Evolutionary conservation across 2,888 invertebrate species (phyloP), one percentile per base, ranked within the genome.

Genomic region (Synanthedon vespiformis): DNA sequence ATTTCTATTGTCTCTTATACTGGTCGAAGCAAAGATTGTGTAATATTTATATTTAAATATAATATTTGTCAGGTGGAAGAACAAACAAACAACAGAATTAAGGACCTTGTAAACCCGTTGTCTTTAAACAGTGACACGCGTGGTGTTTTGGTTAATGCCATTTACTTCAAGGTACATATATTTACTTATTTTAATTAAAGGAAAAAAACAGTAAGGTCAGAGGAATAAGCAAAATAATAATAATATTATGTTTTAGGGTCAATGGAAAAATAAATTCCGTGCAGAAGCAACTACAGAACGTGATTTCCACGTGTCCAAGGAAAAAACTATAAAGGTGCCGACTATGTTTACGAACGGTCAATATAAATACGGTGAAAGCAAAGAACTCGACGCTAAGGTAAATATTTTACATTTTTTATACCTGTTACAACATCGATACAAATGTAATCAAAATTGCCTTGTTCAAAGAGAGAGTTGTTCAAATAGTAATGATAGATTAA

Each of bases 91-190:
- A 58, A 82, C 40, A 77, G 72, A 53, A 85, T 86, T 55, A 80
- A 83, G 57, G 62, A 84, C 60, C 84, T 98, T 11, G 81, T 98
- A 48, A 64, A 80, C 1, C 51, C 90, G 1, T 82, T 75, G 18
- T 72, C 82, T 56, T 65, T 95, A 2, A 63, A 75, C 61, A 41
- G 10, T 0, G 56, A 66, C 0, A 94, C 94, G 0, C 82, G 89
- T 48, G 79, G 93, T 57, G 89, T 96, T 1, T 88, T 96, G 6
- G 90, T 94, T 1, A 96, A 95, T 72, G 95, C 95, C 0, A 90
- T 96, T 49, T 95, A 95, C 70, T 96, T 96, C 79, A 95, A 95
- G 84, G 90, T 89, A 64, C 57, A 16, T 12, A 44, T 44, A 13
- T 4, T 44, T 12, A 10, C 13, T 3, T 14, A 11, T 12, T 10